phyloP scores from a whole-genome alignment of 2,888 invertebrate species.

The Cerastis leucographa region DNA sequence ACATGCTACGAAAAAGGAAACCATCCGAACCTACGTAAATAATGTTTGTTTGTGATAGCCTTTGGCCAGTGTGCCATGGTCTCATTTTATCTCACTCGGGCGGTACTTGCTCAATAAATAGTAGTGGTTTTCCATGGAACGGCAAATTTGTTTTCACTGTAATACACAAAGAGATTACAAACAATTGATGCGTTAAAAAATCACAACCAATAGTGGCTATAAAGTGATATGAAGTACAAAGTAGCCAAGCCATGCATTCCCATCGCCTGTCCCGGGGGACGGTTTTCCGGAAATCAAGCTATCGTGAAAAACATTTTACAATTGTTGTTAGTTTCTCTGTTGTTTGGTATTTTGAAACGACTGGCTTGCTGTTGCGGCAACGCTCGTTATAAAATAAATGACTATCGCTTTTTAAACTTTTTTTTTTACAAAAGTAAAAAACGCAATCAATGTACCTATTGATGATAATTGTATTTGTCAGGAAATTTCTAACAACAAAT shows the following conservation, averaged over 20 bases:
- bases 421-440: slow-evolving; percentile 14
- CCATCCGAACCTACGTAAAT: slow-evolving; percentile 57
- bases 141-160: slow-evolving; percentile 23
- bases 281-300: slow-evolving; percentile 70
- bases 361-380: slow-evolving; percentile 52
- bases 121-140: slow-evolving; percentile 20
- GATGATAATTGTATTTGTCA: neutral
- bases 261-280: slow-evolving; percentile 63
- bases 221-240: slow-evolving; percentile 62
- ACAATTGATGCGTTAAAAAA: slow-evolving; percentile 59
- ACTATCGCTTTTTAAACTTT: slow-evolving; percentile 21
- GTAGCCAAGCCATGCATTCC: slow-evolving; percentile 47
- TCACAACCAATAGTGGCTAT: slow-evolving; percentile 48
- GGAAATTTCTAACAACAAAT: neutral
- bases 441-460: neutral
- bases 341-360: slow-evolving; percentile 68
- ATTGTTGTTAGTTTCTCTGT: slow-evolving; percentile 68
- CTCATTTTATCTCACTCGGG: slow-evolving; percentile 38
- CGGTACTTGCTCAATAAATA: slow-evolving; percentile 38
- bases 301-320: slow-evolving; percentile 72
- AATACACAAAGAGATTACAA: slow-evolving; percentile 51
- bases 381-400: slow-evolving; percentile 33
- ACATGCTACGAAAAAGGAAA: slow-evolving; percentile 64
- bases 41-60: slow-evolving; percentile 65
- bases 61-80: slow-evolving; percentile 50